Evolutionary conservation across 2,113 vertebrate genomes (phyloP).

Genomic region (Pantherophis guttatus): DNA sequence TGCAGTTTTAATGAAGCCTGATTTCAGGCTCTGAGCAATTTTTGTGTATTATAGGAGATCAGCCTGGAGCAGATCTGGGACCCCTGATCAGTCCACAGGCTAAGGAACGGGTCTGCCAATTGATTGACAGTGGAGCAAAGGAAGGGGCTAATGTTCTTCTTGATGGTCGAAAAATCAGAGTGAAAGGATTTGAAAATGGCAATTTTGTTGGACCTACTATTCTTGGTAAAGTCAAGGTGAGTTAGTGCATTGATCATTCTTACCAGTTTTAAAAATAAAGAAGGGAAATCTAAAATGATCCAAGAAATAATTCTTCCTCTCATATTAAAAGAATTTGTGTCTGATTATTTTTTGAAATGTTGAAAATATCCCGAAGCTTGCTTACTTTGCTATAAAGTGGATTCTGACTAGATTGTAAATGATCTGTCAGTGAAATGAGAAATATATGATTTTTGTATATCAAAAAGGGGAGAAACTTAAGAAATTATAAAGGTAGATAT

Average conservation of each 20-base stretch:
- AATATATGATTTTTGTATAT: background rate
- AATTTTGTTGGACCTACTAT: slow-evolving; percentile 97
- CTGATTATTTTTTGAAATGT: background rate
- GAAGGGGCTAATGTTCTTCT: slow-evolving; percentile 88
- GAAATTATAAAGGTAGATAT: background rate
- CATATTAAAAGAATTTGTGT: background rate
- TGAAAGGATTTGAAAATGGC: slow-evolving; percentile 91
- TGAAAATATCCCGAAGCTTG: background rate
- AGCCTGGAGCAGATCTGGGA: slow-evolving; percentile 91
- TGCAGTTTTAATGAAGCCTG: background rate
- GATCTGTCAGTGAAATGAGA: background rate
- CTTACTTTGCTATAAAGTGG: background rate
- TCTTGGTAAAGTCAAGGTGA: slow-evolving; percentile 84
- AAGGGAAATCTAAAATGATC: background rate
- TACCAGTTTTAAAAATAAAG: slow-evolving; percentile 1
- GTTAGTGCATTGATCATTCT: slow-evolving; percentile 1
- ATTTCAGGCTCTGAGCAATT: slow-evolving; percentile 11
- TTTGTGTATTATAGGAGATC: slow-evolving; percentile 82
- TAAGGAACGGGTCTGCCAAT: slow-evolving; percentile 83
- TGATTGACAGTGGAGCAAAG: slow-evolving; percentile 88
- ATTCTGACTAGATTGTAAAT: background rate
- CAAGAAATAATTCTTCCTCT: background rate
- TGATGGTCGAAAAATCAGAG: slow-evolving; percentile 86
- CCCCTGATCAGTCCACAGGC: slow-evolving; percentile 90
- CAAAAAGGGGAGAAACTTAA: background rate